Evolutionary conservation across 2,113 vertebrate species (phyloP).

Genomic region (Heterotis niloticus): DNA sequence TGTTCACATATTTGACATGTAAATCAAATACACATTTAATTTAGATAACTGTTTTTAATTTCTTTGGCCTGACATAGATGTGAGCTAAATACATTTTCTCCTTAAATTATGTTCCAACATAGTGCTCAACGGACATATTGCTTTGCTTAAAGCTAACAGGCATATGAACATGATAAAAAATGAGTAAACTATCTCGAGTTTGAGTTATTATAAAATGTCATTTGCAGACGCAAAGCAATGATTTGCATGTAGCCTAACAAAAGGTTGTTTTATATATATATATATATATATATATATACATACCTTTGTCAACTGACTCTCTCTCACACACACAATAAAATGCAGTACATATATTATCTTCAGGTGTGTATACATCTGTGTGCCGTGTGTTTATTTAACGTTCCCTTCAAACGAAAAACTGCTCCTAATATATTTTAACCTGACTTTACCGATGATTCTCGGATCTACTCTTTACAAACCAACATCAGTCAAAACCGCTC

Average conservation of each 20-base stretch:
- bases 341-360: too few relatives aligned
- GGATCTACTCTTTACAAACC: too few relatives aligned
- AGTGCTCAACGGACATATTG: neutral
- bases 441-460: too few relatives aligned
- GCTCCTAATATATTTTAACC: too few relatives aligned
- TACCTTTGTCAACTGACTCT: neutral
- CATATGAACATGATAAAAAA: neutral
- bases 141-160: conserved; percentile 1
- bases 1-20: conserved; percentile 5
- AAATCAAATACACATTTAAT: neutral
- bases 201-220: neutral
- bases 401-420: too few relatives aligned
- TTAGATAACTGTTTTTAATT: conserved; percentile 15
- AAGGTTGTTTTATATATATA: too few relatives aligned
- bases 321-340: too few relatives aligned
- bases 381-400: too few relatives aligned
- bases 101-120: neutral
- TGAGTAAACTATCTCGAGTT: neutral
- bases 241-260: neutral
- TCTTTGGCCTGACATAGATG: conserved; percentile 8
- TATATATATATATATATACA: too few relatives aligned
- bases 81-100: neutral
- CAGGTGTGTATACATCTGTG: too few relatives aligned
- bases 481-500: too few relatives aligned
- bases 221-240: neutral